These are phyloP conservation scores for Phorcus lineatus DNA, from an alignment of 2,888 invertebrate species.

Conservation along the genomic window DNA sequence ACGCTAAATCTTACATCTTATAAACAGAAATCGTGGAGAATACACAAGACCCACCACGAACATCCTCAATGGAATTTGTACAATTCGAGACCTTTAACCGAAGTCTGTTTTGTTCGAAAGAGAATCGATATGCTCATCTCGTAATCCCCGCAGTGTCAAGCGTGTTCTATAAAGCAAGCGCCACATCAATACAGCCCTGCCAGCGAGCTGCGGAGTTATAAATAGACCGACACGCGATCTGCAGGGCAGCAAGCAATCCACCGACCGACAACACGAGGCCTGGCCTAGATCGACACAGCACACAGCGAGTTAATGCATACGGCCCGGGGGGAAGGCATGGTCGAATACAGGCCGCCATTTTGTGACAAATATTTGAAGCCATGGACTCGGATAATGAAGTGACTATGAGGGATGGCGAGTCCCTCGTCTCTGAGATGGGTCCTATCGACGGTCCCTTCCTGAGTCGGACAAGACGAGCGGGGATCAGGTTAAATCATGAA, in stretches of 20 bases:
- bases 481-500: neutral
- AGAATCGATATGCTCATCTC: no score
- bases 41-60: no score
- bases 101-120: no score
- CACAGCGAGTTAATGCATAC: no score
- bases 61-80: no score
- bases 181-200: neutral
- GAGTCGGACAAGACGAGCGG: constrained; percentile 1
- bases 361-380: neutral
- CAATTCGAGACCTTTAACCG: no score
- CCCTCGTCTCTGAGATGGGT: neutral
- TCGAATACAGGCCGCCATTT: neutral
- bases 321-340: neutral
- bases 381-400: neutral
- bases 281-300: neutral
- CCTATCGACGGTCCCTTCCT: neutral
- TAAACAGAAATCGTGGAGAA: no score
- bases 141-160: no score
- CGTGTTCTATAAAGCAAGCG: neutral
- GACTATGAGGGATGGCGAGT: neutral
- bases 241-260: neutral
- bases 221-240: constrained; percentile 1
- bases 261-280: neutral
- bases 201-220: neutral
- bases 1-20: no score